Conservation (phyloP, 2,113 vertebrate genomes). For the Apus apus region DNA sequence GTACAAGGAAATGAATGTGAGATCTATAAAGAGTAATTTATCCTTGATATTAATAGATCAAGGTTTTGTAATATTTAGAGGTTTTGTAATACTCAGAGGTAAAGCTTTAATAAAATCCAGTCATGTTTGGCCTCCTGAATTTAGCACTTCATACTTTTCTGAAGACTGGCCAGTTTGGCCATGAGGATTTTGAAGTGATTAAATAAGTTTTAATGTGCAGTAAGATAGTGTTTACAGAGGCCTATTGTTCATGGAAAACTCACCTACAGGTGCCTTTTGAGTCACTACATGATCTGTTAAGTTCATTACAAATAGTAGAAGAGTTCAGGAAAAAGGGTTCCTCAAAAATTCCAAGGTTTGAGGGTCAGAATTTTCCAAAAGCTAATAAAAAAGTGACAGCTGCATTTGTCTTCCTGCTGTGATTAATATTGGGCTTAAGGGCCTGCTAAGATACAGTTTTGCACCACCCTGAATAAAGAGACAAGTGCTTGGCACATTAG, state of each 20-base stretch:
- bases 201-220: neutral
- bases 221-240: neutral
- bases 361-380: neutral
- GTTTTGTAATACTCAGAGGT: neutral
- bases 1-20: neutral
- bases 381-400: neutral
- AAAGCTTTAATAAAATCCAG: neutral
- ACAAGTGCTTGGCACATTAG: neutral
- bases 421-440: neutral
- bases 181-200: neutral
- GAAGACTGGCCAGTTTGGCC: neutral
- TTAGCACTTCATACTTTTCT: neutral
- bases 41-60: neutral
- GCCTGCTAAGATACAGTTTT: neutral
- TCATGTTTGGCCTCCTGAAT: neutral
- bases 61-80: neutral
- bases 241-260: neutral
- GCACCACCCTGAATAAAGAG: neutral
- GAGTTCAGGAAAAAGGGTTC: neutral
- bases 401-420: neutral
- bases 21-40: neutral
- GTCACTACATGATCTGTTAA: neutral
- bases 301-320: neutral
- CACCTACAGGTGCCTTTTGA: neutral
- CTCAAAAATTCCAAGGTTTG: neutral